Evolutionary conservation across 53 echinoderm and acorn worm genomes (phyloP).

Genomic region (Echinarachnius parma): DNA sequence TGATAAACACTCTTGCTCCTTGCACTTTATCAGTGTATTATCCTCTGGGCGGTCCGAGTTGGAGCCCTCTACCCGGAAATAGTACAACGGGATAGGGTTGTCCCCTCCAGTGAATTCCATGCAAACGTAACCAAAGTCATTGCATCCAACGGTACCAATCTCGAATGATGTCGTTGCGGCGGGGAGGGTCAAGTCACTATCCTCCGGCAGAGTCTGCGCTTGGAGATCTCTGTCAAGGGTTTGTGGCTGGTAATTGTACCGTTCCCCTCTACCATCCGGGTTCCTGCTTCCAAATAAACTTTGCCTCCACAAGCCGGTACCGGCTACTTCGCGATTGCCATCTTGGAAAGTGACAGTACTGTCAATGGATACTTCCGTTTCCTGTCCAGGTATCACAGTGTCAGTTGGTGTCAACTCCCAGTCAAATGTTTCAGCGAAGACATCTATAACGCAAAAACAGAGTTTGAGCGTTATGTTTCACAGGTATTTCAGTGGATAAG

Average conservation of each 20-base stretch:
- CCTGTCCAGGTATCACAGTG: constrained; percentile 61
- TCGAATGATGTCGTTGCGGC: constrained; percentile 54
- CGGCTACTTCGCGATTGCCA: constrained; percentile 67
- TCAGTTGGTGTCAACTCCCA: constrained; percentile 56
- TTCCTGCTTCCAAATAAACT: constrained; percentile 77
- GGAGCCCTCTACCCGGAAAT: constrained; percentile 58
- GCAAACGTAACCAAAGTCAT: constrained; percentile 70
- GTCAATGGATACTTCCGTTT: constrained; percentile 53
- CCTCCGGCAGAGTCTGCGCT: constrained; percentile 42
- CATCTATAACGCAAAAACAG: no score
- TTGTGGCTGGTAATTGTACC: constrained; percentile 61
- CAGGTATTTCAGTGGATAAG: no score
- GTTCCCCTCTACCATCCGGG: constrained; percentile 63
- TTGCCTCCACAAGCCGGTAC: constrained; percentile 78
- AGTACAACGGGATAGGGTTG: constrained; percentile 48
- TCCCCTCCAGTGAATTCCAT: constrained; percentile 79
- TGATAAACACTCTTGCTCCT: constrained; percentile 67
- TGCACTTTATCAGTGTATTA: constrained; percentile 57
- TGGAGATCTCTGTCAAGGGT: constrained; percentile 44
- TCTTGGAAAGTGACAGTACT: constrained; percentile 43
- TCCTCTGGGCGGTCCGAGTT: constrained; percentile 16
- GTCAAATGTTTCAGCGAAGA: constrained; percentile 65
- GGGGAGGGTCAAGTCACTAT: constrained; percentile 24
- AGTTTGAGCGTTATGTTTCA: no score
- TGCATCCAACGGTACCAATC: constrained; percentile 72